These are phyloP conservation scores for Tetrapedia diversipes DNA, from an alignment of 2,888 invertebrate species.

Conservation along the genomic window DNA sequence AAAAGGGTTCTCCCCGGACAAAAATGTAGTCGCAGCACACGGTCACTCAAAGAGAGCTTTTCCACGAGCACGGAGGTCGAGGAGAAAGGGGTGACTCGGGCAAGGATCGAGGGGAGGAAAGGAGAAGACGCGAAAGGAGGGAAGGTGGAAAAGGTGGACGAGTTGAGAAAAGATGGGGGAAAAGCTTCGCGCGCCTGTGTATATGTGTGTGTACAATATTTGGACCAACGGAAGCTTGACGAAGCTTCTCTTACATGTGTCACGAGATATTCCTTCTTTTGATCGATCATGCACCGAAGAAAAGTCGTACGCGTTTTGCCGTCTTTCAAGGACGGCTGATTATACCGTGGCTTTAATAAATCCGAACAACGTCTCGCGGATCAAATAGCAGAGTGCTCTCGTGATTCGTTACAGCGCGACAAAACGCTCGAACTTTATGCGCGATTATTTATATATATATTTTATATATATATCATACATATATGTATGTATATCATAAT, in stretches of 20 bases:
- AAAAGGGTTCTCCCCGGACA: slow-evolving; percentile 33
- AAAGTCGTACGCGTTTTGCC: slow-evolving; percentile 30
- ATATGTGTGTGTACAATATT: no score
- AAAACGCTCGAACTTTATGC: neutral
- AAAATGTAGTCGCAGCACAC: slow-evolving; percentile 39
- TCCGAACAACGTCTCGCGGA: neutral
- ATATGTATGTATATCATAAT: neutral
- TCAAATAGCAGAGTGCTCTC: neutral
- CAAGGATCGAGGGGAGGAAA: neutral
- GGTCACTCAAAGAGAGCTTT: slow-evolving; percentile 60
- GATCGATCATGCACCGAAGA: slow-evolving; percentile 57
- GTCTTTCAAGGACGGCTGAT: slow-evolving; percentile 7
- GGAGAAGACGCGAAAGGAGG: neutral
- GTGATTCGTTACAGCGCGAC: neutral
- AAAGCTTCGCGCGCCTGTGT: no score
- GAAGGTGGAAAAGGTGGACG: neutral
- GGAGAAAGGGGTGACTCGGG: neutral
- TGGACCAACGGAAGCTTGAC: slow-evolving; percentile 29
- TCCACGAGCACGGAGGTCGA: slow-evolving; percentile 27
- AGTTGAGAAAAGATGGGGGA: neutral
- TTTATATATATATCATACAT: no score
- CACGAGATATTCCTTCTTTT: slow-evolving; percentile 51
- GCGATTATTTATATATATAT: neutral
- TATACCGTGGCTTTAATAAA: neutral
- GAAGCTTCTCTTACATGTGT: slow-evolving; percentile 22